These are phyloP conservation scores for Dendroctonus valens DNA, from an alignment of 1,140 invertebrate species.

Conservation along the genomic window DNA sequence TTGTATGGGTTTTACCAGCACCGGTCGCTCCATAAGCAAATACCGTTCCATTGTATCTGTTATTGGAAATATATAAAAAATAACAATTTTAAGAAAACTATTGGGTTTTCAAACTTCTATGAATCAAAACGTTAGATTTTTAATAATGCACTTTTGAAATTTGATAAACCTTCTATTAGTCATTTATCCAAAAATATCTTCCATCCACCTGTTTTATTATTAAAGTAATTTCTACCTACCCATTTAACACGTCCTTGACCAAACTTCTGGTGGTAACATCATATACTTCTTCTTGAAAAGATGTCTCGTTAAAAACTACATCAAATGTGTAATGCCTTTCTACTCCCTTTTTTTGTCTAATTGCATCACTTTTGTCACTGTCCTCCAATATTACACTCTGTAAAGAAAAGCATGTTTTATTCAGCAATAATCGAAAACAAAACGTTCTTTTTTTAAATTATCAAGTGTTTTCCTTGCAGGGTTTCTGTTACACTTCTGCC, in stretches of 20 bases:
- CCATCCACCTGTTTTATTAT: neutral
- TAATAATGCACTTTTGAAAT: too few species aligned
- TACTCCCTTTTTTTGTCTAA: slow-evolving; percentile 61
- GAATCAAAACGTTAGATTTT: neutral
- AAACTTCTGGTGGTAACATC: slow-evolving; percentile 76
- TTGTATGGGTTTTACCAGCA: slow-evolving; percentile 89
- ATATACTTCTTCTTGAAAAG: slow-evolving; percentile 79
- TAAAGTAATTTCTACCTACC: slow-evolving; percentile 47
- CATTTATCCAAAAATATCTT: neutral
- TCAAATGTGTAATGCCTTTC: slow-evolving; percentile 84
- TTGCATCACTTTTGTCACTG: slow-evolving; percentile 59
- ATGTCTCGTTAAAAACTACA: slow-evolving; percentile 76
- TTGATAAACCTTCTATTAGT: neutral
- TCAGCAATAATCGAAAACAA: too few species aligned
- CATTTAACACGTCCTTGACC: slow-evolving; percentile 83
- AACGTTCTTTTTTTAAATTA: too few species aligned
- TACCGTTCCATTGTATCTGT: slow-evolving; percentile 86
- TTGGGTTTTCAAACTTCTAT: slow-evolving; percentile 1
- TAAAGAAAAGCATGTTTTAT: too few species aligned
- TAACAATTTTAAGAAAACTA: slow-evolving; percentile 6
- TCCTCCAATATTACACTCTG: slow-evolving; percentile 64
- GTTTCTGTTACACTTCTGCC: neutral
- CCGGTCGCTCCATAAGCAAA: slow-evolving; percentile 97
- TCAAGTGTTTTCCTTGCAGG: too few species aligned
- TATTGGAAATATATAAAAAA: slow-evolving; percentile 1